phyloP scores from a whole-genome alignment of 2,797 vertebrate species.

The Leucoraja ocellata region DNA sequence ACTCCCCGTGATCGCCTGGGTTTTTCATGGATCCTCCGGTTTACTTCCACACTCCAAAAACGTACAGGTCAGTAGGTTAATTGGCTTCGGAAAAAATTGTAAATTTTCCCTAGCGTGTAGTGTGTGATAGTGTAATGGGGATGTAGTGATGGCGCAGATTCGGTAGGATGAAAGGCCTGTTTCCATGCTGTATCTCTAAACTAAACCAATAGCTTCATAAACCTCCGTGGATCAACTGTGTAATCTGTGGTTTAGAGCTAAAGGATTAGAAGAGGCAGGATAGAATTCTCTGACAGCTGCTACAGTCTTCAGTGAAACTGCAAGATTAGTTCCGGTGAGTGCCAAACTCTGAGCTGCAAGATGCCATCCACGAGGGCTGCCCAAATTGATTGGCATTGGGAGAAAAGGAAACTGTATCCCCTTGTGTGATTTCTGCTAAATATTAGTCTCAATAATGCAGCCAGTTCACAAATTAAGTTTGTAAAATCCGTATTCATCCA shows the following conservation, averaged over 20 bases:
- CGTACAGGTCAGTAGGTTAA: too few species aligned
- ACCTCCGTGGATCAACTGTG: background rate
- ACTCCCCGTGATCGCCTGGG: too few species aligned
- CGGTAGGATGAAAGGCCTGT: too few species aligned
- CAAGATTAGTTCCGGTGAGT: background rate
- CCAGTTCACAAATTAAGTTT: background rate
- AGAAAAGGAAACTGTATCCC: background rate
- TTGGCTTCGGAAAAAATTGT: too few species aligned
- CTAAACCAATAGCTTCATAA: background rate
- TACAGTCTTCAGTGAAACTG: background rate
- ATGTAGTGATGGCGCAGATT: too few species aligned
- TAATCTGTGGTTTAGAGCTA: background rate
- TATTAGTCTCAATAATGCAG: background rate
- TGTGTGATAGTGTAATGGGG: too few species aligned
- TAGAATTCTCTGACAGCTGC: background rate
- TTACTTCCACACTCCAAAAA: too few species aligned
- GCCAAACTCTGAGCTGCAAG: background rate
- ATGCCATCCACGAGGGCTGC: background rate
- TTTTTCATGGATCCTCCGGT: too few species aligned
- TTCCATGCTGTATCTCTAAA: too few species aligned
- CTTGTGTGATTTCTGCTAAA: background rate
- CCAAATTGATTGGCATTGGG: background rate
- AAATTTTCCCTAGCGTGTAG: too few species aligned
- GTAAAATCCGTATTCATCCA: background rate
- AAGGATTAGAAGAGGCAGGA: background rate